Percentiles rank a stretch among this genome's conserved stretches.
Evolutionary conservation across 2,888 invertebrate species (phyloP).

Genomic region (Erynnis tages): DNA sequence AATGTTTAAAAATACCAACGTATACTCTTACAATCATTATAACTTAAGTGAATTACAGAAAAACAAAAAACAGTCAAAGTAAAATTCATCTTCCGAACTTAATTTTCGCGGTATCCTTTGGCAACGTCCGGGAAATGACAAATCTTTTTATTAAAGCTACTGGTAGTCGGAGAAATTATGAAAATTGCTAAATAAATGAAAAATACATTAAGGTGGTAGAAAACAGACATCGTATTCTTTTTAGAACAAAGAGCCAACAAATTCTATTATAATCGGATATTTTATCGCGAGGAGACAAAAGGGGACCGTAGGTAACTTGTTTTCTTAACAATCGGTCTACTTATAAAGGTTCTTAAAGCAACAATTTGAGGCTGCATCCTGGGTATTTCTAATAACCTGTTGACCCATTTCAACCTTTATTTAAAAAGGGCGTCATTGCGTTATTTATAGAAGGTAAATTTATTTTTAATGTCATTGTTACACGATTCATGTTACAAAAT

Average conservation of each 20-base stretch:
- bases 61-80: too few species aligned
- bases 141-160: conserved; percentile 24
- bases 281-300: conserved; percentile 10
- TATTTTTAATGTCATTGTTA: not conserved
- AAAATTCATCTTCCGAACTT: too few species aligned
- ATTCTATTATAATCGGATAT: conserved; percentile 15
- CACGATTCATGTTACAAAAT: too few species aligned
- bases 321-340: conserved; percentile 8
- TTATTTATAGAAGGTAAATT: not conserved
- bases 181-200: conserved; percentile 11
- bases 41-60: too few species aligned
- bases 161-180: conserved; percentile 1
- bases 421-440: not conserved
- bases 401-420: not conserved
- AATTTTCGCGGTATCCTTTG: not conserved
- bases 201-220: conserved; percentile 9
- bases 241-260: conserved; percentile 6
- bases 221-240: conserved; percentile 3
- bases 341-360: conserved; percentile 4
- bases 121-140: conserved; percentile 17
- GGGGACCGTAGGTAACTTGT: conserved; percentile 6
- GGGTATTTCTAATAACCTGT: not conserved
- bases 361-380: not conserved
- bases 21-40: too few species aligned
- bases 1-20: too few species aligned